phyloP scores from a whole-genome alignment of 2,888 invertebrate genomes.

The Seira musarum region DNA sequence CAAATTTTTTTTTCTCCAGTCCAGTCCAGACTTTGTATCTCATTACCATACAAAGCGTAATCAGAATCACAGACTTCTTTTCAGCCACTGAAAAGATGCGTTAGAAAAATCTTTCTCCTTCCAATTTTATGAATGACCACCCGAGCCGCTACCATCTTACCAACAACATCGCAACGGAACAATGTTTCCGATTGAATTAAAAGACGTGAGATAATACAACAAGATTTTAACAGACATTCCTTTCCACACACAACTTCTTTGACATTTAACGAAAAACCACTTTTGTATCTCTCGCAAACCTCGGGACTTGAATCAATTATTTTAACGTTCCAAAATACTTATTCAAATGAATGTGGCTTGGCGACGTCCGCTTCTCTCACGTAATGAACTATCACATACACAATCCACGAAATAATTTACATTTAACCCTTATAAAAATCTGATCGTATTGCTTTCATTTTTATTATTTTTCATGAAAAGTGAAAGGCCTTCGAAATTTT shows the following conservation, averaged over 20 bases:
- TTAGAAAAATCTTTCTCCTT: background rate
- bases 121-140: slow-evolving; percentile 13
- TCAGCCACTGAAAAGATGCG: background rate
- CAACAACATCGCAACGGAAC: background rate
- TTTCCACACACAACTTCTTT: background rate
- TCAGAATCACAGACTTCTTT: background rate
- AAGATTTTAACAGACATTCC: background rate
- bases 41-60: too few relatives aligned
- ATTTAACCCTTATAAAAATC: background rate
- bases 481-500: slow-evolving; percentile 6
- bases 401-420: background rate
- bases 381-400: background rate
- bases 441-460: slow-evolving; percentile 11
- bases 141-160: background rate
- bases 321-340: slow-evolving; percentile 5
- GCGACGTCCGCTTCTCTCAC: slow-evolving; percentile 9
- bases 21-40: too few relatives aligned
- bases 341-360: slow-evolving; percentile 4
- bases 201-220: slow-evolving; percentile 12
- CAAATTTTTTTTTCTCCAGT: too few relatives aligned
- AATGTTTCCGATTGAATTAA: background rate
- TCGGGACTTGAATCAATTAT: slow-evolving; percentile 11
- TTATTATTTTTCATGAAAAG: slow-evolving; percentile 25
- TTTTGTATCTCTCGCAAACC: background rate
- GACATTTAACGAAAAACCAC: background rate